These are phyloP conservation scores for Leptinotarsa defecta DNA, from an alignment of 1,140 invertebrate species.

Conservation along the genomic window DNA sequence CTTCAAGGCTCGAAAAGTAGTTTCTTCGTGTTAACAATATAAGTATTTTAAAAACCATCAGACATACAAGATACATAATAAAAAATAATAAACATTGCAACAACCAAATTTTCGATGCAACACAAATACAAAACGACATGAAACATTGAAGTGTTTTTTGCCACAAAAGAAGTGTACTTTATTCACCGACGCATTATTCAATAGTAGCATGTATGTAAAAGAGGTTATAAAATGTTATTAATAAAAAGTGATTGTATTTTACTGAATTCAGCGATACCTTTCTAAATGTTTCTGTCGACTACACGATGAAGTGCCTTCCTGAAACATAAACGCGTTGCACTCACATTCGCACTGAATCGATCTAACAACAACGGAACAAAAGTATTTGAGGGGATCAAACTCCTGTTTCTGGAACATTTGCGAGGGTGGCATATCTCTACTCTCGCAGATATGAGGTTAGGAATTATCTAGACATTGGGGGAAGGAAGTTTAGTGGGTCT, in stretches of 20 bases:
- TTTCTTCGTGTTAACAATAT: too few relatives aligned
- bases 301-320: not conserved
- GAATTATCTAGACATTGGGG: not conserved
- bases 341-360: conserved; percentile 25
- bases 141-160: too few relatives aligned
- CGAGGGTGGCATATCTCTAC: not conserved
- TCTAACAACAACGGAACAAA: conserved; percentile 12
- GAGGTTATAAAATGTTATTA: too few relatives aligned
- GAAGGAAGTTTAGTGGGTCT: conserved; percentile 5
- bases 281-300: not conserved
- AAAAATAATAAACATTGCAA: too few relatives aligned
- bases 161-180: too few relatives aligned
- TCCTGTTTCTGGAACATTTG: conserved; percentile 1
- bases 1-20: too few relatives aligned
- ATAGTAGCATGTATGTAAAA: too few relatives aligned
- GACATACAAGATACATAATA: too few relatives aligned
- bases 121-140: too few relatives aligned
- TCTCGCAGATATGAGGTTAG: not conserved
- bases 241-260: not conserved
- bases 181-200: too few relatives aligned
- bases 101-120: too few relatives aligned
- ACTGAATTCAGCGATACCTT: not conserved
- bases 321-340: conserved; percentile 16
- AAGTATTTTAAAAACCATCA: too few relatives aligned
- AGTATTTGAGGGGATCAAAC: not conserved